Conservation (phyloP, 2,113 vertebrate genomes). For the Rallus limicola region DNA sequence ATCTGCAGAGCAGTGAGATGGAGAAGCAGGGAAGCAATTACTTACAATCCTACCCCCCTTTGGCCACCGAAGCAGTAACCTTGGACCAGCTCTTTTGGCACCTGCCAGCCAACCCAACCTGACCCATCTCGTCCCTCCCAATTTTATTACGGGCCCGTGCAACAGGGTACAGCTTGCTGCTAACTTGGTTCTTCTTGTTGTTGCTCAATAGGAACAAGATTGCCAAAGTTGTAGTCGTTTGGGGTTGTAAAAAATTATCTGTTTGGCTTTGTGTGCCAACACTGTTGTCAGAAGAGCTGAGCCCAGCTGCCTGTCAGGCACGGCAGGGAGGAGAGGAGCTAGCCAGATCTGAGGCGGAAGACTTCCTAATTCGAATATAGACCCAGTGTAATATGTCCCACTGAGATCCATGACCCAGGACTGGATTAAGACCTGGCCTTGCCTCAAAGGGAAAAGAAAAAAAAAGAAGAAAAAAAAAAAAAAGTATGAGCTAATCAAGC, state of each 20-base stretch:
- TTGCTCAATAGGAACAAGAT: neutral
- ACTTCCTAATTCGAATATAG: neutral
- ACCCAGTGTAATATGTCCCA: neutral
- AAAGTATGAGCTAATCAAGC: neutral
- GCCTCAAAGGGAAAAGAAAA: neutral
- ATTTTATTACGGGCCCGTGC: neutral
- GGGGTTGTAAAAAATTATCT: neutral
- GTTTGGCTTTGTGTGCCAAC: neutral
- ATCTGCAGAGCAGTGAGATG: neutral
- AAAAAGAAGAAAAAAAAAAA: too few relatives aligned
- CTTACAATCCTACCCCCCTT: neutral
- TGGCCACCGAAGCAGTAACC: neutral
- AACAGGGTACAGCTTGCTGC: neutral
- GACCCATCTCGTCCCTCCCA: neutral
- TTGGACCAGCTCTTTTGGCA: neutral
- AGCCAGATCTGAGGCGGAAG: neutral
- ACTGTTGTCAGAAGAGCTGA: neutral
- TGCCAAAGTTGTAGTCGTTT: neutral
- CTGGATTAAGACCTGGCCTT: neutral
- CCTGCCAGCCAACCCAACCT: neutral
- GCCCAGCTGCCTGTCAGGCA: neutral
- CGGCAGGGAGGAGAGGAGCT: fast-evolving
- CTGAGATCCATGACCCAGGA: neutral
- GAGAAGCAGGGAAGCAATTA: neutral
- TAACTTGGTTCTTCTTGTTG: neutral